Conservation (phyloP, 92 coral and sea anemone genomes). For the Phenganax subtilis region DNA sequence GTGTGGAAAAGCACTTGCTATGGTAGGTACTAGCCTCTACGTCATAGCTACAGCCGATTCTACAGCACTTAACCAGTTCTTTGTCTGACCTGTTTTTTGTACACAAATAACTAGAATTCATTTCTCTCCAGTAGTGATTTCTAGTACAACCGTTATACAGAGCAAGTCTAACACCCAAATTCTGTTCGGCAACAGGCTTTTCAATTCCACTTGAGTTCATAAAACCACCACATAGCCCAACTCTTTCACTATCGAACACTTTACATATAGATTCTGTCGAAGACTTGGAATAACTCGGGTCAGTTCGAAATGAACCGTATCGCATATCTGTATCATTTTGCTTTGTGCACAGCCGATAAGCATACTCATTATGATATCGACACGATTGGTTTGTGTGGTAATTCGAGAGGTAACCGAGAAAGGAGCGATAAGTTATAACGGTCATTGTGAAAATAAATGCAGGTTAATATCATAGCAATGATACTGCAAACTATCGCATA, state of each 20-base stretch:
- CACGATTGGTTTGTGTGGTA: not conserved
- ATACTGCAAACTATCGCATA: not conserved
- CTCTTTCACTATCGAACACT: too few species aligned
- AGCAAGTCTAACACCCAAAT: not conserved
- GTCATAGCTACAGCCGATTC: not conserved
- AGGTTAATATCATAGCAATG: conserved; percentile 8
- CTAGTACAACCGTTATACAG: not conserved
- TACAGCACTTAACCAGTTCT: not conserved
- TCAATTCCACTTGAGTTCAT: too few species aligned
- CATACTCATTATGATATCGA: not conserved
- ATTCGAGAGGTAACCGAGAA: not conserved
- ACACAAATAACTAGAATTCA: not conserved
- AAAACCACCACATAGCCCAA: too few species aligned
- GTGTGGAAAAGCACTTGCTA: not conserved
- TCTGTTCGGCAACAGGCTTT: too few species aligned
- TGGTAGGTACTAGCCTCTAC: not conserved
- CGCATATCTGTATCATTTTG: not conserved
- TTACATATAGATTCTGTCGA: too few species aligned
- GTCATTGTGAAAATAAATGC: not conserved
- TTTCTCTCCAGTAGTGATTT: too few species aligned
- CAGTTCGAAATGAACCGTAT: too few species aligned
- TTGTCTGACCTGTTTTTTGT: not conserved
- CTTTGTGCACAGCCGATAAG: not conserved
- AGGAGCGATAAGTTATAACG: not conserved
- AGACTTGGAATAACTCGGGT: too few species aligned